Evolutionary conservation across 2,888 invertebrate species (phyloP), one percentile per base, ranked within the genome.

Genomic region (Agrotis segetum): DNA sequence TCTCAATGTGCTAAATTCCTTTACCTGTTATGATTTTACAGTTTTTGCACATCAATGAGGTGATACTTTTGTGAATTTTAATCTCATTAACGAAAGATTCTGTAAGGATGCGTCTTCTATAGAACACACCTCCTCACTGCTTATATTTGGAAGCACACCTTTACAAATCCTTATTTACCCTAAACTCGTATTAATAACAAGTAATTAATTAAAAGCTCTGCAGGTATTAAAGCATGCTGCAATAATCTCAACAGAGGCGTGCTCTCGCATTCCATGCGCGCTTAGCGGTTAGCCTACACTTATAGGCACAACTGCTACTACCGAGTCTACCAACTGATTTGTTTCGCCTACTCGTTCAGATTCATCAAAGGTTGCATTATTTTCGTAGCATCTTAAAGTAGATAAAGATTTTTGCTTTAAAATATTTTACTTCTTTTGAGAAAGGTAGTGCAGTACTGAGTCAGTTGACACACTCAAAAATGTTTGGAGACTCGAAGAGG

Each of bases 241-340:
- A 78, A 65, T 62, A 66, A 47, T 40, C 44, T 17, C 40, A 55
- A 46, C 16, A 65, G 61, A 77, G 82, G 83, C 83, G 73, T 72
- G 83, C 63, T 66, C 55, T 61, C 2, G 52, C 78, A 78, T 82
- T 78, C 83, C 83, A 4, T 16, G 79, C 73, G 55, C 47, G 78
- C 66, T 65, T 60, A 29, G 55, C 47, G 40, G 53, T 62, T 17
- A 24, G 60, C 77, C 78, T 56, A 71, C 64, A 50, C 71, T 34
- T 58, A 44, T 17, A 52, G n/a, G 1, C 50, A 64, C 50, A 59
- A 50, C 50, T 77, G 66, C 24, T 50, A 34, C 34, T 56, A 71
- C 11, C 17, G 6, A 52, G 5, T 24, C 44, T 52, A 78, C 16
- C 19, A 17, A 44, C n/a, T 17, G 29, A 44, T 21, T 52, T 19